Percentiles rank a stretch among this genome's conserved stretches.
phyloP scores from a whole-genome alignment of 2,113 vertebrate genomes.

The Monopterus albus region DNA sequence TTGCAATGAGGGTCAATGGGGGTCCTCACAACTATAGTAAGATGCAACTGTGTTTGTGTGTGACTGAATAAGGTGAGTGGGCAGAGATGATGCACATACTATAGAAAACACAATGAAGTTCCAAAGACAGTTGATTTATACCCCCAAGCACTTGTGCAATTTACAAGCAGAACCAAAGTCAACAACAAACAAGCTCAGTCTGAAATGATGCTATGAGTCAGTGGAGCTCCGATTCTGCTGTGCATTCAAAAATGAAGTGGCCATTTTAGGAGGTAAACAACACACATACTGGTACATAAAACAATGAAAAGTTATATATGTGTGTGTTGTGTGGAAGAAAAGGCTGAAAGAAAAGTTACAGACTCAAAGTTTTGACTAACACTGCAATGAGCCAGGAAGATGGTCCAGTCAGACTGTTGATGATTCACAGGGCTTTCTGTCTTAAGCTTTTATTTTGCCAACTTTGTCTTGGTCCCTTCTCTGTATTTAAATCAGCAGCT shows the following conservation, averaged over 20 bases:
- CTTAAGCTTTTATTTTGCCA: no score
- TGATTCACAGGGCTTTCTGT: no score
- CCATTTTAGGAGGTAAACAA: constrained; percentile 7
- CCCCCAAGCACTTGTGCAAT: not conserved
- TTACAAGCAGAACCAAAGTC: constrained; percentile 20
- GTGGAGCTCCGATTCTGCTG: not conserved
- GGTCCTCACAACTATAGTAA: no score
- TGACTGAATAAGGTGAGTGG: not conserved
- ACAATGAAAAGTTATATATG: not conserved
- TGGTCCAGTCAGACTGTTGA: constrained; percentile 38
- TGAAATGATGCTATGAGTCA: not conserved
- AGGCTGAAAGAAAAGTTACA: not conserved
- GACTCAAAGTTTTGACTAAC: not conserved
- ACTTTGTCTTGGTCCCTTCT: no score
- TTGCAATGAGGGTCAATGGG: no score
- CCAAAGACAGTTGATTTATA: constrained; percentile 12
- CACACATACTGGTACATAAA: not conserved
- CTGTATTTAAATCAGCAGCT: no score
- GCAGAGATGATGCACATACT: not conserved
- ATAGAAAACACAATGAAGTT: not conserved
- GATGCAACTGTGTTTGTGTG: no score
- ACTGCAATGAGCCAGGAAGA: constrained; percentile 27
- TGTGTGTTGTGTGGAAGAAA: not conserved
- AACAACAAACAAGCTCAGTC: constrained; percentile 1
- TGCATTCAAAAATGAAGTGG: not conserved